Conservation (phyloP, 1,140 invertebrate genomes). For the Ridgeia piscesae region DNA sequence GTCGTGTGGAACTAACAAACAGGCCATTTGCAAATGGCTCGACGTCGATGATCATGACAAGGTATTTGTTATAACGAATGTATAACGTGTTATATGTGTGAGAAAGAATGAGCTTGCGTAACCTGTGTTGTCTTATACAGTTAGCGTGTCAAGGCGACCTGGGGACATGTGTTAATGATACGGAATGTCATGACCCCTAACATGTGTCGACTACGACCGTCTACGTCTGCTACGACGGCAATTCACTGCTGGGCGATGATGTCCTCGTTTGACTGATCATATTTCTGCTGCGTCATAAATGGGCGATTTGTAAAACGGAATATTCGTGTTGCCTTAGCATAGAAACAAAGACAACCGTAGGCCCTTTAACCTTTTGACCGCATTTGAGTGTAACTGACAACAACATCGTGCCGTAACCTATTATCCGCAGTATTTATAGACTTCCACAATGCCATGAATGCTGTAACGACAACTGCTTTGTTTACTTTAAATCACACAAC, state of each 20-base stretch:
- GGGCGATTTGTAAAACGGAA: background rate
- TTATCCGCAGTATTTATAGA: background rate
- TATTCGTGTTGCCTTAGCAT: background rate
- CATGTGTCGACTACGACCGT: background rate
- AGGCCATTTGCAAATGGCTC: slow-evolving; percentile 3
- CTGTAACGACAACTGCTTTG: background rate
- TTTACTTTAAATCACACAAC: background rate
- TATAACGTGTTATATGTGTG: background rate
- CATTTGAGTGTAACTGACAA: background rate
- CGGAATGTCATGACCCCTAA: slow-evolving; percentile 3
- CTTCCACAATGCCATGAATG: background rate
- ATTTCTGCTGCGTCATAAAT: background rate
- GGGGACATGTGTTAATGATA: background rate
- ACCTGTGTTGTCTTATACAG: background rate
- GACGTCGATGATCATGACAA: background rate
- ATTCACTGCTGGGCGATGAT: background rate
- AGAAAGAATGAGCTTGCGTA: background rate
- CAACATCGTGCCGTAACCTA: background rate
- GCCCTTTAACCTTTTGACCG: slow-evolving; percentile 2
- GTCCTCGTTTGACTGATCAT: background rate
- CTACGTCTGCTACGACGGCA: too few species aligned
- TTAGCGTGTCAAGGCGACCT: background rate
- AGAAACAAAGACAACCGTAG: background rate
- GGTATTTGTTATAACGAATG: background rate
- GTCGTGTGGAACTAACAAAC: background rate